Evolutionary conservation across 2,888 invertebrate species (phyloP), one percentile per base, ranked within the genome.

Genomic region (Amblyteles armatorius): DNA sequence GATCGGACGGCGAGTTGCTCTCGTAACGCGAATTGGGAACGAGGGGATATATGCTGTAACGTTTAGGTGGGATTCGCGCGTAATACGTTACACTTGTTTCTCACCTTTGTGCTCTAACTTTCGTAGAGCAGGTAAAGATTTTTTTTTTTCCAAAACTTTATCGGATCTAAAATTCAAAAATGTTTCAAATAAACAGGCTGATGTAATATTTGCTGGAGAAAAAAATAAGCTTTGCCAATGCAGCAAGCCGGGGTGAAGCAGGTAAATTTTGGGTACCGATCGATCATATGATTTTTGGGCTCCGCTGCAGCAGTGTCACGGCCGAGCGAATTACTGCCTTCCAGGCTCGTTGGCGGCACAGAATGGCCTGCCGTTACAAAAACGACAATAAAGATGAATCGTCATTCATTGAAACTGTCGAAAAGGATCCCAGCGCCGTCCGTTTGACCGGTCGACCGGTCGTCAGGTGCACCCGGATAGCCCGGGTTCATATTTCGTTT

Each of bases 11-110:
- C 40, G 44, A 67, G 74, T 81, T 79, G 82, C 60, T 80, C 82
- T 83, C 77, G 85, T 85, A 85, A 85, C 80, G 67, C 69, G 85
- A 85, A 85, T 85, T 85, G 79, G 79, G 67, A 83, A 80, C 82
- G 85, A 85, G 85, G 85, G 85, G 68, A 72, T 57, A 29, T 33
- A 29, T 63, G 63, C 63, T 16, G 63, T n/a, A 63, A 63, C 63
- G n/a, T 33, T 63, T n/a, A 7, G 63, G 29, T 33, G 63, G 29
- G n/a, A 63, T 63, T 29, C 16, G 26, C 33, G 26, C 33, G 16
- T 11, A 13, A 13, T 57, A 26, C 4, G 63, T 16, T 63, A 29
- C 63, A 63, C 63, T 63, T n/a, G 63, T 63, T 16, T n/a, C 63
- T 26, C 57, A 3, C 13, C 22, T 19, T 55, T 26, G 29, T 16